Base-by-base conservation (phyloP, 2,113 vertebrate species). In the Cyanoramphus novaezelandiae region DNA sequence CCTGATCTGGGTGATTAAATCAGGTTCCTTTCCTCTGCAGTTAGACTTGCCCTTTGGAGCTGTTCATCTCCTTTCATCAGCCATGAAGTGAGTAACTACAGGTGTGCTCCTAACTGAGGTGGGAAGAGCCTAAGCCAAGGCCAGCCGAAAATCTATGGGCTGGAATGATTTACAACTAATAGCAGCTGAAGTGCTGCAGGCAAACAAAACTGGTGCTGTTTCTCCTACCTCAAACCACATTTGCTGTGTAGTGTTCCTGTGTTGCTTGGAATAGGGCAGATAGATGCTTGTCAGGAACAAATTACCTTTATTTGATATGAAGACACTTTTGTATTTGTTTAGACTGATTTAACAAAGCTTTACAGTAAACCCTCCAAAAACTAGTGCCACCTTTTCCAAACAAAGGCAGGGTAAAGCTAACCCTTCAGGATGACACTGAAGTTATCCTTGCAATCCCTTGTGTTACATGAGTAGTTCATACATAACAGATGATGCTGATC, bases 401-500 rank as follows among this genome's bases (percentile, higher is more conserved):
- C 9, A 46, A 62, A 65, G 11, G 41, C 57, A 47, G 1, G 11
- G 24, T 39, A 39, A 62, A 82, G 31, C 27, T 44, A 43, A 14
- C 16, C 29, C 19, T 52, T 28, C 25, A 49, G 44, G 28, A 53
- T 80, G 71, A 17, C 6, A 5, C 41, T 24, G 52, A 70, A 52
- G 33, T 57, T 31, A 50, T 44, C 35, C 57, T 64, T 2, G 10
- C 33, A 27, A 17, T 55, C 13, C 10, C 64, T 44, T 49, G 6
- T 67, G 31, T 39, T 89, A 52, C 64, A 16, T 29, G n/a, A 65
- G 46, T 9, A 63, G 43, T 21, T 82, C 41, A 63, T 82, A 72
- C 10, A 76, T 28, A 63, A 60, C 92, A 95, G 63, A 71, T 90
- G 65, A 82, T 50, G 62, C 64, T 95, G 81, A 83, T 90, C 93